Conservation (phyloP, 2,888 invertebrate genomes). For the Nomada lathburiana region DNA sequence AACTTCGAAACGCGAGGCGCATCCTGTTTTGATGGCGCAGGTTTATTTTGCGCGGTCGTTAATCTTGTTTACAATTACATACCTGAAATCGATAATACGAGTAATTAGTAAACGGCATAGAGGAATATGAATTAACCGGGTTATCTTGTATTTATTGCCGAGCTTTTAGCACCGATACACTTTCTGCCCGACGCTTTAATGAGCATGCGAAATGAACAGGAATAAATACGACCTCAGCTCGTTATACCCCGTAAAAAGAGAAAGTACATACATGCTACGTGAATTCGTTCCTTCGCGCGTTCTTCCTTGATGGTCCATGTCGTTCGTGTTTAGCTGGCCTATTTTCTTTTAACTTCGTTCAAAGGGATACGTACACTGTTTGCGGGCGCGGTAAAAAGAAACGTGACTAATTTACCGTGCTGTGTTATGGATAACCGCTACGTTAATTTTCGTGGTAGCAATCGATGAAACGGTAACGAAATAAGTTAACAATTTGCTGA, state of each 20-base stretch:
- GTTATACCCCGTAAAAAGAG: conserved; percentile 35
- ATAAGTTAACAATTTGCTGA: too few species aligned
- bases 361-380: not conserved
- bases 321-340: not conserved
- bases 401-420: not conserved
- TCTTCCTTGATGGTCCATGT: too few species aligned
- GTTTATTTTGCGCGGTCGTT: conserved; percentile 42
- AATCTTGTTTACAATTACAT: conserved; percentile 32
- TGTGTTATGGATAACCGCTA: too few species aligned
- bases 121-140: conserved; percentile 45
- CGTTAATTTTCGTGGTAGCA: too few species aligned
- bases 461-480: too few species aligned
- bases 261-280: conserved; percentile 3
- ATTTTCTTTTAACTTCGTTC: not conserved
- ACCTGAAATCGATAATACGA: conserved; percentile 35
- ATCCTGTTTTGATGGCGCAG: conserved; percentile 12
- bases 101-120: conserved; percentile 45
- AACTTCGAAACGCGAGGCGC: not conserved
- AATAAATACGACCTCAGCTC: conserved; percentile 44
- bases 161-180: conserved; percentile 48
- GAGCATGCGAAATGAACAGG: conserved; percentile 39
- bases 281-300: not conserved
- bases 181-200: conserved; percentile 44
- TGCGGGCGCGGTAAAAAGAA: not conserved
- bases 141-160: conserved; percentile 56